Conservation (phyloP, 2,888 invertebrate genomes). For the Ferdinandea cuprea region DNA sequence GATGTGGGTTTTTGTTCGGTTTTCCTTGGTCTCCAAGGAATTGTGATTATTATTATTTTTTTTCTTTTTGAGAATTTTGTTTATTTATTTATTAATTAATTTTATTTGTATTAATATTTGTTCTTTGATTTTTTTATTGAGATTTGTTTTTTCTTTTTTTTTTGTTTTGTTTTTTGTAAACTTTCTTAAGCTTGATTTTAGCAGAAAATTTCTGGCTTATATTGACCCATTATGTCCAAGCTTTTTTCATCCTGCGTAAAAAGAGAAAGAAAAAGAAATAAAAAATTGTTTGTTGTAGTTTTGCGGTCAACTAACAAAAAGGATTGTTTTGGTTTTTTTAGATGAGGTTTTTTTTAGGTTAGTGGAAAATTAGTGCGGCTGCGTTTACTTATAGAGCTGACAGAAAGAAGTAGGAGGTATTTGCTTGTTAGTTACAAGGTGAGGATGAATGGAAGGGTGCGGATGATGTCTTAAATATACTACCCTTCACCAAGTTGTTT, state of each 20-base stretch:
- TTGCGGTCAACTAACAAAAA: slow-evolving; percentile 49
- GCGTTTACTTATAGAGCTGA: slow-evolving; percentile 56
- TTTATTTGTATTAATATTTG: slow-evolving; percentile 59
- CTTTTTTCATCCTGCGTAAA: slow-evolving; percentile 87
- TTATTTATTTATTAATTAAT: slow-evolving; percentile 59
- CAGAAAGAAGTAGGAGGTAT: slow-evolving; percentile 2
- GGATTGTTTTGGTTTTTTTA: slow-evolving; percentile 21
- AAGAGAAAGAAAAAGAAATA: slow-evolving; percentile 81
- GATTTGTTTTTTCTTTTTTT: slow-evolving; percentile 73
- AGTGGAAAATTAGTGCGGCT: slow-evolving; percentile 69
- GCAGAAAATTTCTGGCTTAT: slow-evolving; percentile 92
- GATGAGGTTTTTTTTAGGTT: slow-evolving; percentile 38
- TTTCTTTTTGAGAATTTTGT: slow-evolving; percentile 57
- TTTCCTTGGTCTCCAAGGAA: slow-evolving; percentile 56
- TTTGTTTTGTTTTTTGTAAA: slow-evolving; percentile 65
- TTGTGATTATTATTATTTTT: slow-evolving; percentile 60
- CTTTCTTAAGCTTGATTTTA: slow-evolving; percentile 80
- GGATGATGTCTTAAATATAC: background rate
- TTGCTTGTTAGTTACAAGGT: slow-evolving; percentile 49
- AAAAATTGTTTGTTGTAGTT: slow-evolving; percentile 55
- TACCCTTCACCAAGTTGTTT: slow-evolving; percentile 10
- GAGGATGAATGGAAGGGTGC: slow-evolving; percentile 8
- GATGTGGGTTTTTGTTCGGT: slow-evolving; percentile 67
- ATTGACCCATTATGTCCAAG: slow-evolving; percentile 91
- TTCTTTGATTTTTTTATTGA: slow-evolving; percentile 69